Conservation (phyloP, 2,888 invertebrate species). For the Netelia melanura region DNA sequence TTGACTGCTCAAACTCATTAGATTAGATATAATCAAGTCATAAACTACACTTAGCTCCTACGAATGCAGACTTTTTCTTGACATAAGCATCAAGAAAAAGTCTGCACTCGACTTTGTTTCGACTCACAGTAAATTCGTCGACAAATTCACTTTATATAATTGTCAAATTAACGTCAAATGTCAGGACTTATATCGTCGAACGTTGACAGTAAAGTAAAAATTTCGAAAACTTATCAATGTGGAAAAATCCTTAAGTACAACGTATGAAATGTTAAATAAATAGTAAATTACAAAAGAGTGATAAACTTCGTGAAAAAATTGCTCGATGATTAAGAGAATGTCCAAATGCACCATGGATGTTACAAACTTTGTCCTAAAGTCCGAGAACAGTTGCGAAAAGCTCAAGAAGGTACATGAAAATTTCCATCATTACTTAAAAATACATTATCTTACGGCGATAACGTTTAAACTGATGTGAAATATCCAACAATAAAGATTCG, state of each 20-base stretch:
- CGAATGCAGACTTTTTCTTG: no score
- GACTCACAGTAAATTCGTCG: background rate
- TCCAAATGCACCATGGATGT: conserved; percentile 66
- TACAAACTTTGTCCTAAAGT: conserved; percentile 68
- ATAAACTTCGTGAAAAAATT: conserved; percentile 20
- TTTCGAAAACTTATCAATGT: conserved; percentile 29
- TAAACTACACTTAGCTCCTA: background rate
- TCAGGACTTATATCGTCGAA: conserved; percentile 5
- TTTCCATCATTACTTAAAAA: background rate
- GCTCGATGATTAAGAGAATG: conserved; percentile 51
- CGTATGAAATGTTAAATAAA: conserved; percentile 20
- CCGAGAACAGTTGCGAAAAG: conserved; percentile 60
- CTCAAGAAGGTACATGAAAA: conserved; percentile 55
- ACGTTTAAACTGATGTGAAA: conserved; percentile 17
- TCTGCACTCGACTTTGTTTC: background rate
- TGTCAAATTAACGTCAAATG: conserved; percentile 50
- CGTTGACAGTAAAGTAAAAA: conserved; percentile 28
- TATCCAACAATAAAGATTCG: conserved; percentile 8
- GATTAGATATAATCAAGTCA: background rate
- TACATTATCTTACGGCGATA: background rate
- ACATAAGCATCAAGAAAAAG: background rate
- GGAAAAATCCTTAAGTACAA: conserved; percentile 33
- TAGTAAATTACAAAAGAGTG: conserved; percentile 24
- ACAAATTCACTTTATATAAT: conserved; percentile 26
- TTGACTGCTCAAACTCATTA: background rate